Evolutionary conservation across 2,797 vertebrate species (phyloP).

Genomic region (Pyrocephalus nanus): DNA sequence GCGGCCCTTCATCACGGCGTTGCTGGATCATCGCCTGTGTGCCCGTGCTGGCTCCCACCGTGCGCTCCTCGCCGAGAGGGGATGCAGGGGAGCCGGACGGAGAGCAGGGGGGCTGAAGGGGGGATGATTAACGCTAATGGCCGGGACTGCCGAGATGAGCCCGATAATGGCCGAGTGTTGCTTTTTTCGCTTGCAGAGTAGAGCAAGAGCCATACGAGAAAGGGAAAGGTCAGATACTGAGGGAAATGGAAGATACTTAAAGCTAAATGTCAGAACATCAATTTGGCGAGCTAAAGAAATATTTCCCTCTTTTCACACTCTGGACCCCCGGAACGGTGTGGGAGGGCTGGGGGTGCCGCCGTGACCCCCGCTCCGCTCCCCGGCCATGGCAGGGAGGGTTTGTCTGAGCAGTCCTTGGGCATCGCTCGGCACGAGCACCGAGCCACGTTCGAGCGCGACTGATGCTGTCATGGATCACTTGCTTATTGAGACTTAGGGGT

Average conservation of each 20-base stretch:
- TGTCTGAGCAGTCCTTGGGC: not conserved
- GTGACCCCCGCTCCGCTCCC: not conserved
- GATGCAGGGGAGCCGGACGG: not conserved
- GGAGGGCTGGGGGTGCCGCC: not conserved
- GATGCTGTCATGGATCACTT: not conserved
- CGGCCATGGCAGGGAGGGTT: accelerated
- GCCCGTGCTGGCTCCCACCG: not conserved
- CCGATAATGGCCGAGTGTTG: not conserved
- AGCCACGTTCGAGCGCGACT: accelerated
- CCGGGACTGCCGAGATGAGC: not conserved
- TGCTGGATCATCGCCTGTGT: not conserved
- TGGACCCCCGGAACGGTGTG: accelerated
- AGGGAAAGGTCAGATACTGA: constrained; percentile 55
- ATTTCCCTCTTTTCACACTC: not conserved
- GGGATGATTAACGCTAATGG: not conserved
- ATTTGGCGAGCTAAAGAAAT: constrained; percentile 36
- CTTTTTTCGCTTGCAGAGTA: not conserved
- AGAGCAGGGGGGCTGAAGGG: not conserved
- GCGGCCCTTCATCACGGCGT: not conserved
- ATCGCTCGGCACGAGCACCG: not conserved
- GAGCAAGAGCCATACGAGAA: not conserved
- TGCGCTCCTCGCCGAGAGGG: not conserved
- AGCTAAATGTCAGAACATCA: constrained; percentile 69
- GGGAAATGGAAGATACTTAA: constrained; percentile 46
- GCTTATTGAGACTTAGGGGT: not conserved